Evolutionary conservation across 1,140 invertebrate genomes (phyloP).

Genomic region (Nasonia giraulti): DNA sequence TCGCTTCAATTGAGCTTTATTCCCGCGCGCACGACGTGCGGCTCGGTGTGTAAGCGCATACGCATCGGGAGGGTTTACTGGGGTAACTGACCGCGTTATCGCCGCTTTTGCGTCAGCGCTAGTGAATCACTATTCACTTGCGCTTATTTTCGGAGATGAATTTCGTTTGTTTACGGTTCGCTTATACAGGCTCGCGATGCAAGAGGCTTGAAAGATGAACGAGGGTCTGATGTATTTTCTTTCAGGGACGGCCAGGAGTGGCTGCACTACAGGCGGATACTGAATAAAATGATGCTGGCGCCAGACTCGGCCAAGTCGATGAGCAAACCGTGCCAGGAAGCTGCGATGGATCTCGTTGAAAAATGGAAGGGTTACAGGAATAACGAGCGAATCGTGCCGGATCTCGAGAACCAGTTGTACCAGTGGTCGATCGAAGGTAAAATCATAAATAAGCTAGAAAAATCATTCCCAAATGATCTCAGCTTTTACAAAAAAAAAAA

Average conservation of each 20-base stretch:
- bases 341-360: slow-evolving; percentile 70
- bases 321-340: slow-evolving; percentile 72
- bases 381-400: slow-evolving; percentile 56
- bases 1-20: slow-evolving; percentile 46
- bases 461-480: background rate
- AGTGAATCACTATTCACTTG: background rate
- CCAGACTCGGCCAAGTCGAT: slow-evolving; percentile 72
- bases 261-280: slow-evolving; percentile 79
- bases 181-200: background rate
- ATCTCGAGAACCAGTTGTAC: slow-evolving; percentile 83
- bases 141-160: background rate
- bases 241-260: slow-evolving; percentile 86
- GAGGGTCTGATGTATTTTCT: background rate
- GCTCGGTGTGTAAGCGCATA: slow-evolving; percentile 4
- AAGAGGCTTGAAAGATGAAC: background rate
- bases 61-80: background rate
- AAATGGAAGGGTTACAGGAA: slow-evolving; percentile 69
- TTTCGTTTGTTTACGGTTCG: background rate
- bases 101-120: slow-evolving; percentile 14
- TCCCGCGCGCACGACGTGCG: background rate
- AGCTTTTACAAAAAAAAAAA: background rate
- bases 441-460: slow-evolving; percentile 30
- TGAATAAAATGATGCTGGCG: slow-evolving; percentile 84
- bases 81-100: slow-evolving; percentile 32
- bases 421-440: slow-evolving; percentile 84